Conservation (phyloP, 2,113 vertebrate genomes). For the Microcebus griseorufus region DNA sequence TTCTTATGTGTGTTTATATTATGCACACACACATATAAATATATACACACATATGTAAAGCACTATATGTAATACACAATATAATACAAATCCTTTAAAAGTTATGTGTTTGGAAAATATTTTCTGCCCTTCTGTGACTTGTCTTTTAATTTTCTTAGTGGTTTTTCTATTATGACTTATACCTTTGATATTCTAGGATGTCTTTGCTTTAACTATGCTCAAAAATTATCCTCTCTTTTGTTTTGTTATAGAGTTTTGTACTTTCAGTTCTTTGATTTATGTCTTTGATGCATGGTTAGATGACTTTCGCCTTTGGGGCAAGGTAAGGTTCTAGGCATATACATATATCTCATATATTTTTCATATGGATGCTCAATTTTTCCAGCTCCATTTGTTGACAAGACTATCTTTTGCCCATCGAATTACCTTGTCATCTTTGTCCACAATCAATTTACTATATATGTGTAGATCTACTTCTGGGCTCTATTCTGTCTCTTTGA, state of each 20-base stretch:
- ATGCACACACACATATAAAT: neutral
- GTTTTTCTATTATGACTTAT: neutral
- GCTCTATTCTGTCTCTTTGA: neutral
- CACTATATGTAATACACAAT: neutral
- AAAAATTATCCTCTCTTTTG: neutral
- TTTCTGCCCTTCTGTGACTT: constrained; percentile 11
- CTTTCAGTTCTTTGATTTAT: neutral
- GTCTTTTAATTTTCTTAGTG: neutral
- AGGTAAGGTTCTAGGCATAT: neutral
- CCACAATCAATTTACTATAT: neutral
- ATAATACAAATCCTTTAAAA: neutral
- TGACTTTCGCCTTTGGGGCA: neutral
- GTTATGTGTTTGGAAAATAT: neutral
- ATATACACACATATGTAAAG: neutral
- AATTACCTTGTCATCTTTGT: neutral
- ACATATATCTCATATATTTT: neutral
- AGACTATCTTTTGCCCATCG: neutral
- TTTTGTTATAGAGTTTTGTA: neutral
- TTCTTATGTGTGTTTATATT: neutral
- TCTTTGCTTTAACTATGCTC: neutral
- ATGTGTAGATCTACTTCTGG: neutral
- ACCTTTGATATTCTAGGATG: neutral
- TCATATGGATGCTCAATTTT: neutral
- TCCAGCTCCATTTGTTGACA: neutral
- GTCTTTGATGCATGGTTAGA: neutral